Evolutionary conservation across 2,888 invertebrate genomes (phyloP), one percentile per base, ranked within the genome.

Genomic region (Yponomeuta plumbellus): DNA sequence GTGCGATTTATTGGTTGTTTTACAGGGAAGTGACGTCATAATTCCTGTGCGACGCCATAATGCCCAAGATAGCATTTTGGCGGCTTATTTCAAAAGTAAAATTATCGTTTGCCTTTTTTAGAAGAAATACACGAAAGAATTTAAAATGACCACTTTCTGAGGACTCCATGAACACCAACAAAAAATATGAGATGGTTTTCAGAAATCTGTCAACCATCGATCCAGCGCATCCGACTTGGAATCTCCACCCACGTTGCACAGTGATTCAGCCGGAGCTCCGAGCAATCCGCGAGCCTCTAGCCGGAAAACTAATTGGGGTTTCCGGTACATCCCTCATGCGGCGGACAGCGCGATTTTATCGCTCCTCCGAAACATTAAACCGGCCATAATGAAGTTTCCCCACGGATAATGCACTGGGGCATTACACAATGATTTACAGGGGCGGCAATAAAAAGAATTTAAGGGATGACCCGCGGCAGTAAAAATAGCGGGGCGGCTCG

Each of bases 371-470:
- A 84, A 90, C 90, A 91, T 91, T 91, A 91, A 91, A 89, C 88
- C 86, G 84, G 79, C 88, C 89, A 87, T 91, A 90, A 91, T 91
- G 90, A 91, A 91, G 89, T 91, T 88, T 88, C 88, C 82, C 79
- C 79, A 74, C 85, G 86, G 88, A 88, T 89, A 91, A 90, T 90
- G 88, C 88, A 89, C 86, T 86, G 81, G 80, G 80, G 90, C 88
- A 88, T 89, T 86, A 88, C 87, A 83, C 89, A 84, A 90, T 91
- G 90, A 91, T 91, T 90, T 91, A 90, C 88, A 86, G 86, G 87
- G 85, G 84, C 79, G 79, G 88, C 88, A 90, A 89, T 90, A 90
- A 90, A 90, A 90, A 89, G 88, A 89, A 89, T 90, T 88, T 88
- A 88, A 88, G 90, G 89, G 89, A 90, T 90, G 90, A 88, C 85